Evolutionary conservation across 2,888 invertebrate species (phyloP), one percentile per base, ranked within the genome.

Genomic region (Protophormia terraenovae): DNA sequence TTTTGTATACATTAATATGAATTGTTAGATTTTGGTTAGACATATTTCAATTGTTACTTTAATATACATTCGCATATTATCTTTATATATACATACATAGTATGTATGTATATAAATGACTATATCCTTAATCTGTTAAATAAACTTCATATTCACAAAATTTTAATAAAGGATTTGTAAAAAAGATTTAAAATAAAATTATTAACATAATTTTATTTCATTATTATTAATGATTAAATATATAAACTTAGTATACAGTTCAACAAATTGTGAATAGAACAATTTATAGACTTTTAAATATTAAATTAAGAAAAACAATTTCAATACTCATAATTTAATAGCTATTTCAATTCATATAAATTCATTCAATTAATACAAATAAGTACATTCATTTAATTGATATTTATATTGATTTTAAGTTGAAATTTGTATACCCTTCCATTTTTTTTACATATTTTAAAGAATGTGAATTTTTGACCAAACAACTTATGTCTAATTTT

Each of bases 111-210:
- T 73, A 47, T 69, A 19, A 22, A 27, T 45, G 41, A 14, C 8
- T 32, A 69, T 72, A 12, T 53, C 45, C 45, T 27, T 84, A 80
- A 81, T 67, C 77, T 84, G 35, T 55, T 73, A 69, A 84, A 67
- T 78, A 84, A 84, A 84, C 84, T 81, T 77, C 45, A 78, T 73
- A 81, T 81, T 58, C 45, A 53, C 19, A 62, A 84, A 73, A 81
- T 78, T 72, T 84, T 81, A 84, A 77, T 81, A 84, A 81, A 84
- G 73, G 84, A 81, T 84, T 84, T 84, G 84, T 78, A 84, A 84
- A 84, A 67, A 84, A 53, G 55, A 84, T 78, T 73, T 62, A 73
- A 62, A 77, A 81, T 67, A 62, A 73, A 47, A 73, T 80, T 76
- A 76, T 84, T 80, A 84, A 84, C 84, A 84, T 79, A 75, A 76